phyloP scores from a whole-genome alignment of 2,113 vertebrate species.

The Cavia porcellus region DNA sequence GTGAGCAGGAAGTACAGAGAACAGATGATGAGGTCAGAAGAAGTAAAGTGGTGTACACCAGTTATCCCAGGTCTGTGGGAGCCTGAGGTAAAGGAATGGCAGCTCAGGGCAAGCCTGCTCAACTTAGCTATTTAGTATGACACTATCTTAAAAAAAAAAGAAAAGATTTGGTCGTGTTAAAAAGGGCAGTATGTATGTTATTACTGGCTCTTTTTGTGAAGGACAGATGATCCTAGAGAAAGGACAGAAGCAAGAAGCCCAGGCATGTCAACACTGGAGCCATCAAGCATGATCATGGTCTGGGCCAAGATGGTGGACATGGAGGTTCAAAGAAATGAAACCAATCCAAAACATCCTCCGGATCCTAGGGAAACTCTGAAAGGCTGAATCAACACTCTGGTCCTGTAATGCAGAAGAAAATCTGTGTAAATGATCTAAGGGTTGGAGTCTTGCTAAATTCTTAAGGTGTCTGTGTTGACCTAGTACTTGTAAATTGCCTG shows the following conservation, averaged over 20 bases:
- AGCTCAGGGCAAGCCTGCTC: neutral
- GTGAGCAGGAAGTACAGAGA: neutral
- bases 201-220: neutral
- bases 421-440: neutral
- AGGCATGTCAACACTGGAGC: neutral
- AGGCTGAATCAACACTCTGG: neutral
- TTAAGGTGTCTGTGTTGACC: neutral
- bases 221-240: neutral
- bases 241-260: neutral
- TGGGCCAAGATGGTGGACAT: fast-evolving
- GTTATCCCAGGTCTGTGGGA: neutral
- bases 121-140: neutral
- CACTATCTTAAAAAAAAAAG: neutral
- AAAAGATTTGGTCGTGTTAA: neutral
- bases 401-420: neutral
- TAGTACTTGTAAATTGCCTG: neutral
- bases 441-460: neutral
- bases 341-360: neutral
- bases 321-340: neutral
- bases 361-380: neutral
- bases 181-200: neutral
- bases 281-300: neutral
- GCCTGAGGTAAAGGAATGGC: neutral
- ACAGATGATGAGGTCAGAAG: fast-evolving
- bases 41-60: neutral